These are phyloP conservation scores for Limnephilus marmoratus DNA, from an alignment of 2,888 invertebrate genomes.

Conservation along the genomic window DNA sequence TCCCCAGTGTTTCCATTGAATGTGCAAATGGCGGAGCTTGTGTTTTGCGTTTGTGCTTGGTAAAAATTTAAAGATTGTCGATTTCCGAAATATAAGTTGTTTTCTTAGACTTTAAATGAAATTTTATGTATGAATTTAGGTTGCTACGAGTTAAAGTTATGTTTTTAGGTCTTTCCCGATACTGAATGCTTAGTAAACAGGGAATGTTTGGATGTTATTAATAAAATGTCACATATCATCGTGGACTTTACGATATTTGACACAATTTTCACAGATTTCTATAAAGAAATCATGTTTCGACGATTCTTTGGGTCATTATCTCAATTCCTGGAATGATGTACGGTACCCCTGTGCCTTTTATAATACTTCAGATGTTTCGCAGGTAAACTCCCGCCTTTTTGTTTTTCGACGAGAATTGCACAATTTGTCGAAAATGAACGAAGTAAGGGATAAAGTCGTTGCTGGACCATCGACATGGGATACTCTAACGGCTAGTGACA, in stretches of 20 bases:
- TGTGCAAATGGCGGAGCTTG: conserved; percentile 64
- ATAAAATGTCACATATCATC: conserved; percentile 56
- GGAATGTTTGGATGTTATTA: conserved; percentile 48
- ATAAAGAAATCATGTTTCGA: conserved; percentile 19
- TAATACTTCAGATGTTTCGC: conserved; percentile 30
- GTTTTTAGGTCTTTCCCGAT: conserved; percentile 14
- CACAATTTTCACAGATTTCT: conserved; percentile 17
- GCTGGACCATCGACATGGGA: conserved; percentile 76
- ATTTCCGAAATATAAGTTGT: conserved; percentile 50
- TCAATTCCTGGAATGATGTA: conserved; percentile 10
- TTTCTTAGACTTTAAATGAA: conserved; percentile 19
- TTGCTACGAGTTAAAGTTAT: neutral
- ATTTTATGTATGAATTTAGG: conserved; percentile 40
- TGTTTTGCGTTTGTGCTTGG: conserved; percentile 62
- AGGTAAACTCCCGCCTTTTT: conserved; percentile 63
- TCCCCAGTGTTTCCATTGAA: conserved; percentile 43
- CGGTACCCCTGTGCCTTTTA: neutral
- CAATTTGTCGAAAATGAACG: conserved; percentile 71
- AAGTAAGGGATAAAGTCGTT: conserved; percentile 77
- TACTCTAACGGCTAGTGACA: conserved; percentile 72
- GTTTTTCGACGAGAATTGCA: conserved; percentile 39
- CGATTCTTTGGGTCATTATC: conserved; percentile 8
- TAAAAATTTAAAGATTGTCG: conserved; percentile 52
- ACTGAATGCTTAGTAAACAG: conserved; percentile 41
- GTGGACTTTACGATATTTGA: conserved; percentile 24